Evolutionary conservation across 2,797 vertebrate genomes (phyloP).

Genomic region (Spinus pinus): DNA sequence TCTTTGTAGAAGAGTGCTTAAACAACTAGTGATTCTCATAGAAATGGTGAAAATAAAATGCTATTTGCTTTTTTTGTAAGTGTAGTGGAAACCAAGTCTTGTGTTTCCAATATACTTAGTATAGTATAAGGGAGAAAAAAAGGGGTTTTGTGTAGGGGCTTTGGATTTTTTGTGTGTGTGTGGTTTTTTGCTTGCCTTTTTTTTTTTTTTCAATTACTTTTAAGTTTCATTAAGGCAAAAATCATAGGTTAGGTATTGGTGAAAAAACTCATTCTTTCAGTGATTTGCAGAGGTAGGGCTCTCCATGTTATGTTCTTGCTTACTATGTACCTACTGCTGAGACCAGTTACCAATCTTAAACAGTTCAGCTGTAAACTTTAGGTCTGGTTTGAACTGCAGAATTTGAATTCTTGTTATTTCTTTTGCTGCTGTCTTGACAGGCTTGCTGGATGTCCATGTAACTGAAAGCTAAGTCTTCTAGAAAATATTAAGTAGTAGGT

Average conservation of each 20-base stretch:
- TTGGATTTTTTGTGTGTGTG: no score
- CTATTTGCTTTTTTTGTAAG: neutral
- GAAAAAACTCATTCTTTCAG: neutral
- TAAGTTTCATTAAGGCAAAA: neutral
- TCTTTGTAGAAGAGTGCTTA: neutral
- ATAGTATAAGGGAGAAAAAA: accelerated
- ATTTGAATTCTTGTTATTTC: neutral
- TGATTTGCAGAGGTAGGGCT: neutral
- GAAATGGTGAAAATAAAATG: neutral
- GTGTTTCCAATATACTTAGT: neutral
- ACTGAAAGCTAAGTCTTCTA: neutral
- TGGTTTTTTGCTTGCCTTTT: no score
- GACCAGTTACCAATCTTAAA: neutral
- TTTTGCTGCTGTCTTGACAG: neutral
- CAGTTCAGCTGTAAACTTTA: neutral
- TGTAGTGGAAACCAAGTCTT: neutral
- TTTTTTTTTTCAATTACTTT: neutral
- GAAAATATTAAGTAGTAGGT: neutral
- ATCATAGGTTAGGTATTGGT: neutral
- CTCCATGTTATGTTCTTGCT: neutral
- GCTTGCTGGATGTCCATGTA: neutral
- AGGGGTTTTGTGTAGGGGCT: accelerated
- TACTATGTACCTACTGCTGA: neutral
- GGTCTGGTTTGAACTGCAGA: neutral
- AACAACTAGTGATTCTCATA: neutral